Percentiles rank a stretch among this genome's conserved stretches.
Evolutionary conservation across 2,888 invertebrate species (phyloP).

Genomic region (Stenchaetothrips biformis): DNA sequence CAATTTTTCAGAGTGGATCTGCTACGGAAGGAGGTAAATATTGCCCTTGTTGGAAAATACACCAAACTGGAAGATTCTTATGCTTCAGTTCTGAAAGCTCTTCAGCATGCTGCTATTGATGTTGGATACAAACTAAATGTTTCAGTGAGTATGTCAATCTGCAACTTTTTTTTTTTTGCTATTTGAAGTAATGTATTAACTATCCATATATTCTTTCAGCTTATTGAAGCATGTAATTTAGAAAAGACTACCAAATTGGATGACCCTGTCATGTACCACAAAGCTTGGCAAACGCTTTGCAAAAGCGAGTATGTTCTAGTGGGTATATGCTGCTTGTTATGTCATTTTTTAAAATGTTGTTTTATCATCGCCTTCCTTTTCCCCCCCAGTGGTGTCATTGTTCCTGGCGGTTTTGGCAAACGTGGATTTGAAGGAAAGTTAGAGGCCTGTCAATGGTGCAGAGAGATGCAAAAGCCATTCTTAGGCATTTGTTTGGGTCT

Average conservation of each 20-base stretch:
- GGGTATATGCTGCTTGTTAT: slow-evolving; percentile 2
- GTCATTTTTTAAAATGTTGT: slow-evolving; percentile 20
- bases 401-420: slow-evolving; percentile 96
- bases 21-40: slow-evolving; percentile 76
- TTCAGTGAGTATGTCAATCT: slow-evolving; percentile 48
- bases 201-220: slow-evolving; percentile 49
- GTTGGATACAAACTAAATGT: slow-evolving; percentile 79
- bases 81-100: slow-evolving; percentile 90
- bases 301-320: slow-evolving; percentile 66
- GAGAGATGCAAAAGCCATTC: slow-evolving; percentile 83
- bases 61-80: slow-evolving; percentile 94
- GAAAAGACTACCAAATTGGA: slow-evolving; percentile 67
- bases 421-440: slow-evolving; percentile 96
- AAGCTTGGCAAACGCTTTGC: slow-evolving; percentile 89
- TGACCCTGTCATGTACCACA: slow-evolving; percentile 80
- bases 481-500: slow-evolving; percentile 97
- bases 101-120: slow-evolving; percentile 87
- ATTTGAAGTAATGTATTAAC: background rate
- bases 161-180: background rate
- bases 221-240: slow-evolving; percentile 85
- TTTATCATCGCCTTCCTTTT: slow-evolving; percentile 38
- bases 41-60: slow-evolving; percentile 94
- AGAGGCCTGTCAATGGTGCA: slow-evolving; percentile 86
- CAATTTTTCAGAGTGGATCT: slow-evolving; percentile 62
- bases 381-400: slow-evolving; percentile 73